These are phyloP conservation scores for Megamerina dolium DNA, from an alignment of 2,888 invertebrate genomes.

Conservation along the genomic window DNA sequence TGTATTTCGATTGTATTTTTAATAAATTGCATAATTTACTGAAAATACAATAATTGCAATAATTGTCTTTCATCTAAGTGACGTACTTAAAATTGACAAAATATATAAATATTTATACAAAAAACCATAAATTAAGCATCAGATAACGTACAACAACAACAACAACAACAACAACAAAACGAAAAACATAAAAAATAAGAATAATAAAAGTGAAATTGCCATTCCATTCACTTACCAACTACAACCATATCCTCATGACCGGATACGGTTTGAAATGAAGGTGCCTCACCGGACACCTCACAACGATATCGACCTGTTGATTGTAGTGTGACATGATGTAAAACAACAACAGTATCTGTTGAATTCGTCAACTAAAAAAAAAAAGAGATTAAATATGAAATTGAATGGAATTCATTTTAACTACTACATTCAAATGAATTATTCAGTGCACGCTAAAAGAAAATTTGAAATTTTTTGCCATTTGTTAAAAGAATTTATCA, in stretches of 20 bases:
- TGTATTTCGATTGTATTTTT: too few relatives aligned
- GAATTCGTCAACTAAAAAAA: conserved; percentile 57
- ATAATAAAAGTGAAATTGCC: too few relatives aligned
- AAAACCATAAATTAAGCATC: conserved; percentile 2
- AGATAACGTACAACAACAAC: too few relatives aligned
- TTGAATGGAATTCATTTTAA: conserved; percentile 4
- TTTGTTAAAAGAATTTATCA: too few relatives aligned
- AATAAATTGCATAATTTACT: too few relatives aligned
- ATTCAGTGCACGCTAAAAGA: neutral
- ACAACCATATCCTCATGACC: conserved; percentile 69
- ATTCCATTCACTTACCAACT: conserved; percentile 67
- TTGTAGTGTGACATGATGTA: conserved; percentile 62
- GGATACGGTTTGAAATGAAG: conserved; percentile 70
- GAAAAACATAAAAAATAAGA: too few relatives aligned
- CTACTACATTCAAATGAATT: neutral
- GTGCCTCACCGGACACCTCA: conserved; percentile 72
- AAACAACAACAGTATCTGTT: conserved; percentile 59
- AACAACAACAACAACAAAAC: neutral
- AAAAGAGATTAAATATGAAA: too few relatives aligned
- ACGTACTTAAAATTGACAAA: conserved; percentile 1
- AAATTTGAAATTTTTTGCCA: too few relatives aligned
- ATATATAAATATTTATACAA: conserved; percentile 17
- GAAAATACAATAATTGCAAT: too few relatives aligned
- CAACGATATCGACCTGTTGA: conserved; percentile 71
- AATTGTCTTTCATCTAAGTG: too few relatives aligned